Conservation (phyloP, 2,797 vertebrate species). For the Corythornis leucogaster region DNA sequence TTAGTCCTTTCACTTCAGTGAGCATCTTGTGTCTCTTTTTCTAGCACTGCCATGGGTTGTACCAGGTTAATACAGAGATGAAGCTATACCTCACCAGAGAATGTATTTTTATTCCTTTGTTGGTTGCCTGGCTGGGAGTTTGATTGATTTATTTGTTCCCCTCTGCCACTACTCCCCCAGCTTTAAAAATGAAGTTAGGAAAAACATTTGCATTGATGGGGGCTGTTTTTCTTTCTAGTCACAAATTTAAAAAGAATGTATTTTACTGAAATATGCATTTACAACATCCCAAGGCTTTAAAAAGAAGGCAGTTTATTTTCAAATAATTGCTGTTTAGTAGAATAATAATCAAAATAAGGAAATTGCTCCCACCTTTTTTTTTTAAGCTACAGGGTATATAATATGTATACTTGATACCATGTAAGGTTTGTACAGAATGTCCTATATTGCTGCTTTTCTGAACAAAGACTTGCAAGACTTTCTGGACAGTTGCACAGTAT, state of each 20-base stretch:
- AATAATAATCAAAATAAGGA: background rate
- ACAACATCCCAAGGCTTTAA: background rate
- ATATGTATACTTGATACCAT: background rate
- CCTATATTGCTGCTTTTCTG: background rate
- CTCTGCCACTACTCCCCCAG: fast-evolving
- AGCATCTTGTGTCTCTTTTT: background rate
- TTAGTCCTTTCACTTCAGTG: background rate
- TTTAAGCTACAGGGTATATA: background rate
- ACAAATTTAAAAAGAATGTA: fast-evolving
- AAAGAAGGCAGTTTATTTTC: background rate
- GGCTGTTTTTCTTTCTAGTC: background rate
- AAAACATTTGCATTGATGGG: background rate
- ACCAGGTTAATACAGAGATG: background rate
- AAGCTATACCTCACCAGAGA: background rate
- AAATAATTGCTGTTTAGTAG: background rate
- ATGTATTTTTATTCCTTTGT: background rate
- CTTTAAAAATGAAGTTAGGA: background rate
- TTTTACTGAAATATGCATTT: background rate
- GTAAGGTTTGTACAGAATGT: background rate
- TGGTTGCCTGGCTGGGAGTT: background rate
- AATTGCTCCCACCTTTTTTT: fast-evolving
- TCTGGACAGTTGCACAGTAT: background rate
- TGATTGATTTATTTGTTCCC: background rate
- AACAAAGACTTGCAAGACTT: background rate
- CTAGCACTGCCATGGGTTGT: background rate